Evolutionary conservation across 2,888 invertebrate species (phyloP).

Genomic region (Cyclophora punctaria): DNA sequence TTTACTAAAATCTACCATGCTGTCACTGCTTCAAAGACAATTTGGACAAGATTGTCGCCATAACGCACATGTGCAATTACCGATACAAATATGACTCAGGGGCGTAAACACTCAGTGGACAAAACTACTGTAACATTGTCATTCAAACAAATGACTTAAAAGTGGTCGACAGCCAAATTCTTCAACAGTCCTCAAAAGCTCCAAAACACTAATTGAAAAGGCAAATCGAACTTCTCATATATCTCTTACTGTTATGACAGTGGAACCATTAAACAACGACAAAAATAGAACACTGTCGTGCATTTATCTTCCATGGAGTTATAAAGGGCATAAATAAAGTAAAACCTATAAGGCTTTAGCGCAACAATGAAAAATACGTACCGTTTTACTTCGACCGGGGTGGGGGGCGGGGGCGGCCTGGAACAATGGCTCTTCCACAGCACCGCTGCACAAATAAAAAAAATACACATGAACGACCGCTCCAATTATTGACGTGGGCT

Average conservation of each 20-base stretch:
- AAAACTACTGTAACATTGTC: too few relatives aligned
- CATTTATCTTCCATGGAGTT: conserved; percentile 63
- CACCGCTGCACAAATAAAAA: conserved; percentile 62
- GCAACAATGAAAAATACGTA: conserved; percentile 75
- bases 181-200: too few relatives aligned
- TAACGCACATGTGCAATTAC: too few relatives aligned
- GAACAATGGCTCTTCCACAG: conserved; percentile 64
- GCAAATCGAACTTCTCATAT: not conserved
- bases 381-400: conserved; percentile 57
- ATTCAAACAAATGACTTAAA: too few relatives aligned
- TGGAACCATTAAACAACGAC: conserved; percentile 46
- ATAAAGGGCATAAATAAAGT: conserved; percentile 71
- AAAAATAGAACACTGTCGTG: conserved; percentile 58
- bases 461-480: conserved; percentile 64
- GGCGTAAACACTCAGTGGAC: too few relatives aligned
- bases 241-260: conserved; percentile 18
- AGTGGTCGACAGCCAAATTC: too few relatives aligned
- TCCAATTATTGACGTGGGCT: conserved; percentile 72
- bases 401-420: conserved; percentile 37
- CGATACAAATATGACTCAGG: too few relatives aligned
- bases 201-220: too few relatives aligned
- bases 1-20: too few relatives aligned
- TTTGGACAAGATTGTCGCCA: too few relatives aligned
- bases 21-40: too few relatives aligned
- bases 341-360: conserved; percentile 73